phyloP scores from a whole-genome alignment of 2,888 invertebrate genomes.

The Harpalus rufipes region DNA sequence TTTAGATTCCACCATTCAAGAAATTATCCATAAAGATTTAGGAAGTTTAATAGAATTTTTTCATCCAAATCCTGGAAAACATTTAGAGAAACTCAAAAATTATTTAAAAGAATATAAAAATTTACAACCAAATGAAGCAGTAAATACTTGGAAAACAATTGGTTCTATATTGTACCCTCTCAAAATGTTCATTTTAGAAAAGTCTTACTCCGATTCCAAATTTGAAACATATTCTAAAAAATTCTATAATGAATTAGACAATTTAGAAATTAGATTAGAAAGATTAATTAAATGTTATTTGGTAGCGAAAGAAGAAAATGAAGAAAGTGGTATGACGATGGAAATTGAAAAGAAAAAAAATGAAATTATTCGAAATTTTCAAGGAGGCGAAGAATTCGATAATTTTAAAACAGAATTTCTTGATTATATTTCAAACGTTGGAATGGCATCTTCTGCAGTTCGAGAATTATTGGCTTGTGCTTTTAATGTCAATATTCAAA shows the following conservation, averaged over 20 bases:
- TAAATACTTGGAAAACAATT: neutral
- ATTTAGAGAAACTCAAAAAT: conserved; percentile 43
- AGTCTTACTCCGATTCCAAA: conserved; percentile 6
- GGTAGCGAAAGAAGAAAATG: conserved; percentile 20
- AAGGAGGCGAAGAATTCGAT: conserved; percentile 48
- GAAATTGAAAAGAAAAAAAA: conserved; percentile 40
- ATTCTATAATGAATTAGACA: neutral
- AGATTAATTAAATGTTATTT: conserved; percentile 39
- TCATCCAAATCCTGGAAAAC: conserved; percentile 26
- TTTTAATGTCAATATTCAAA: conserved; percentile 67
- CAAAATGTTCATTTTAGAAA: conserved; percentile 43
- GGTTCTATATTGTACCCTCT: conserved; percentile 48
- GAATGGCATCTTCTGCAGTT: conserved; percentile 67
- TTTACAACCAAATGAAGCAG: neutral
- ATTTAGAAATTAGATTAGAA: conserved; percentile 39
- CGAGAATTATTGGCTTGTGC: conserved; percentile 68
- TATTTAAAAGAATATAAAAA: conserved; percentile 38
- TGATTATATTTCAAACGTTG: conserved; percentile 65
- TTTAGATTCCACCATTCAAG: conserved; percentile 38
- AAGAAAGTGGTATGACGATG: conserved; percentile 4
- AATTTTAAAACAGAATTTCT: conserved; percentile 65
- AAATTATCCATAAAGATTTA: conserved; percentile 61
- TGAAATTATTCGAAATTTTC: conserved; percentile 3
- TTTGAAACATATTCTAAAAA: conserved; percentile 33
- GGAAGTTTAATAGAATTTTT: conserved; percentile 68